Percentiles rank a stretch among this genome's conserved stretches.
Evolutionary conservation across 2,113 vertebrate genomes (phyloP).

Genomic region (Scophthalmus maximus): DNA sequence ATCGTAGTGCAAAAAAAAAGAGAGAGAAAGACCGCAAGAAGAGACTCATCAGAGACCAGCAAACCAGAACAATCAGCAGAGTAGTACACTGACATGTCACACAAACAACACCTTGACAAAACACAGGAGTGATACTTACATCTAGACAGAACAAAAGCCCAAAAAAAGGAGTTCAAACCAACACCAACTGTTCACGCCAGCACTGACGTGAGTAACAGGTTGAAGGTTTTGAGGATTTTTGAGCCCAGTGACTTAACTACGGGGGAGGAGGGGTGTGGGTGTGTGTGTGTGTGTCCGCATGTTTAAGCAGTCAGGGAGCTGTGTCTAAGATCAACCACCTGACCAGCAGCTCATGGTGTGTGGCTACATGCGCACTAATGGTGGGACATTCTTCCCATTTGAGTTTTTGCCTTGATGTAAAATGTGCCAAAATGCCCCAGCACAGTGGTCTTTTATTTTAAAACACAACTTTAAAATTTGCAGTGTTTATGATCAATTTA

Average conservation of each 20-base stretch:
- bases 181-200: conserved; percentile 10
- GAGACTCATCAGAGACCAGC: not conserved
- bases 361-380: not conserved
- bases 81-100: not conserved
- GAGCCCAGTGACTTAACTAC: conserved; percentile 59
- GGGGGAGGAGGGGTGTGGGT: conserved; percentile 30
- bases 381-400: not conserved
- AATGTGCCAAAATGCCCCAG: not conserved
- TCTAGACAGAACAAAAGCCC: conserved; percentile 10
- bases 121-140: conserved; percentile 57
- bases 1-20: conserved; percentile 8
- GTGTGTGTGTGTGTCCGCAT: conserved; percentile 37
- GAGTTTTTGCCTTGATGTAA: not conserved
- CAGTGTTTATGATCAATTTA: not conserved
- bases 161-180: not conserved
- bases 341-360: conserved; percentile 50
- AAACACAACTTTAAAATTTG: no score
- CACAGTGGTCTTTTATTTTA: no score
- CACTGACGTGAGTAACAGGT: conserved; percentile 37
- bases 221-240: conserved; percentile 54
- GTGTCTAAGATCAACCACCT: conserved; percentile 59
- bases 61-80: conserved; percentile 24
- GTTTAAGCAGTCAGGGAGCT: conserved; percentile 43
- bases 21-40: conserved; percentile 1
- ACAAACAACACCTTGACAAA: conserved; percentile 17